phyloP scores from a whole-genome alignment of 1,140 invertebrate species.

The Luehdorfia chinensis region DNA sequence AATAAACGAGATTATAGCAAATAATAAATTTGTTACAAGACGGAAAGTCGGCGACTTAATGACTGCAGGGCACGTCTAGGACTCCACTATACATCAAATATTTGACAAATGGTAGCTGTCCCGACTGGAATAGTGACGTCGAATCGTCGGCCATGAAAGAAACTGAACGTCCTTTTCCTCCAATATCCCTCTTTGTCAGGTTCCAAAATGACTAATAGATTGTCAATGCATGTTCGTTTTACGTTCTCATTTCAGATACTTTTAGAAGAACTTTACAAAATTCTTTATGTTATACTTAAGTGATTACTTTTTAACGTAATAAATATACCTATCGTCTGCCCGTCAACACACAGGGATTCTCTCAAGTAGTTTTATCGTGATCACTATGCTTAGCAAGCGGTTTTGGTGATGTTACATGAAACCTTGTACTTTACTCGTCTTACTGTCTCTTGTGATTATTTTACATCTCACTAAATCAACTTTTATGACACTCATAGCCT shows the following conservation, averaged over 20 bases:
- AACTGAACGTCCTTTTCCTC: slow-evolving; percentile 29
- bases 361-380: too few relatives aligned
- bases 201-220: slow-evolving; percentile 42
- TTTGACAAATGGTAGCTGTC: slow-evolving; percentile 29
- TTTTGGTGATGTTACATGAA: too few relatives aligned
- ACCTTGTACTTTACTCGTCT: too few relatives aligned
- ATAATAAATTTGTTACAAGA: slow-evolving; percentile 14
- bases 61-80: background rate
- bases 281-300: too few relatives aligned
- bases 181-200: slow-evolving; percentile 31
- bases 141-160: slow-evolving; percentile 18
- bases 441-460: too few relatives aligned
- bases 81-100: slow-evolving; percentile 16
- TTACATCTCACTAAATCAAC: too few relatives aligned
- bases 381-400: too few relatives aligned
- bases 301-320: too few relatives aligned
- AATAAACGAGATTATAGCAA: background rate
- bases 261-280: slow-evolving; percentile 3
- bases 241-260: slow-evolving; percentile 25
- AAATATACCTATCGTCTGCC: too few relatives aligned
- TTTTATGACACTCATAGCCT: too few relatives aligned
- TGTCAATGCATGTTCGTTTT: slow-evolving; percentile 27
- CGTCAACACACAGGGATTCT: too few relatives aligned
- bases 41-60: background rate
- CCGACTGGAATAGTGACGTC: slow-evolving; percentile 13